Evolutionary conservation across 2,888 invertebrate species (phyloP).

Genomic region (Bhutanitis thaidina): DNA sequence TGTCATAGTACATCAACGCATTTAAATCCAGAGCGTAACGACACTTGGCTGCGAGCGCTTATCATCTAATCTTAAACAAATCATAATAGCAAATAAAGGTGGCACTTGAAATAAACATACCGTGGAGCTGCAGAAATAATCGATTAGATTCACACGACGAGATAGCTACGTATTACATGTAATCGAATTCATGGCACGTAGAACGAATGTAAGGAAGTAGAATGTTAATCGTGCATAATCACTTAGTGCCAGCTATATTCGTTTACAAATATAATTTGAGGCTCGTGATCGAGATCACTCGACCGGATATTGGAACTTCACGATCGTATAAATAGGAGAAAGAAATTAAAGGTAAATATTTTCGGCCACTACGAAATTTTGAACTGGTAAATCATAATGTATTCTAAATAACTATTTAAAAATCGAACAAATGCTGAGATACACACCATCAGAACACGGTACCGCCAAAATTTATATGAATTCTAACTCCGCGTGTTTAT

Average conservation of each 20-base stretch:
- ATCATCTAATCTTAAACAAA: slow-evolving; percentile 6
- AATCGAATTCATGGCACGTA: slow-evolving; percentile 14
- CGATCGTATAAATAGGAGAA: not conserved
- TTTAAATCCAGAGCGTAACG: no score
- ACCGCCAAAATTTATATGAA: no score
- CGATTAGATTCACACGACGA: slow-evolving; percentile 6
- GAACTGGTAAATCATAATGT: no score
- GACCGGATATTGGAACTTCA: slow-evolving; percentile 1
- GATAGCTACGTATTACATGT: not conserved
- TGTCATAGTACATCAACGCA: no score
- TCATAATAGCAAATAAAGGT: slow-evolving; percentile 11
- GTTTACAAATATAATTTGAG: slow-evolving; percentile 11
- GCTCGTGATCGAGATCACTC: slow-evolving; percentile 13
- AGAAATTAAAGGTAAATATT: no score
- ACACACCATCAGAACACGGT: no score
- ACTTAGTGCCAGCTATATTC: slow-evolving; percentile 8
- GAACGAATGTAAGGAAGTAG: not conserved
- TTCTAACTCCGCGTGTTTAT: no score
- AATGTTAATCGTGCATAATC: slow-evolving; percentile 18
- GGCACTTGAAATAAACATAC: not conserved
- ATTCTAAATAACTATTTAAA: no score
- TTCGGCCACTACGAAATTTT: no score
- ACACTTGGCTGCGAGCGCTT: not conserved
- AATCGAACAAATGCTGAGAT: no score
- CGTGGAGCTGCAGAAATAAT: not conserved